A percentile compares a stretch with the other conserved stretches of the same genome.
phyloP scores from a whole-genome alignment of 2,113 vertebrate genomes.

The Scopus umbretta region DNA sequence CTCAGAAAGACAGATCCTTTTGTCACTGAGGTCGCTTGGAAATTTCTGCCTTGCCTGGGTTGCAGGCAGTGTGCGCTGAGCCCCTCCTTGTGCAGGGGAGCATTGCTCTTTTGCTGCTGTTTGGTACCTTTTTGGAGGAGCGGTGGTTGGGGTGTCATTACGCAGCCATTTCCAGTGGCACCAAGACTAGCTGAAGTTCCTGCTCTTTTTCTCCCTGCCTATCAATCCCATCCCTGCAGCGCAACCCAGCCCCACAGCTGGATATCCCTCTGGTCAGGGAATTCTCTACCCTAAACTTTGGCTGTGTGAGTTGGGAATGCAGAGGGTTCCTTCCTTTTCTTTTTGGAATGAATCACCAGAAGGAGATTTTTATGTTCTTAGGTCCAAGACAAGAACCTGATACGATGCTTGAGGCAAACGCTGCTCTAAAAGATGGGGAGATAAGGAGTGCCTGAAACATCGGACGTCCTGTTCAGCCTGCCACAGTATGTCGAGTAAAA shows the following conservation, averaged over 20 bases:
- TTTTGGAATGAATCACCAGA: neutral
- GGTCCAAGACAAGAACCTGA: neutral
- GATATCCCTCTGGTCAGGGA: neutral
- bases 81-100: neutral
- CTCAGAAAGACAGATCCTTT: neutral
- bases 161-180: neutral
- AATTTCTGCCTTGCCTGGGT: neutral
- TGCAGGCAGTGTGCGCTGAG: fast-evolving
- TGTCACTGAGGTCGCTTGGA: neutral
- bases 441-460: neutral
- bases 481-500: neutral
- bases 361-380: neutral
- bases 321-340: neutral
- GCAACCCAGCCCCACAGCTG: neutral
- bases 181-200: neutral
- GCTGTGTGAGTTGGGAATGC: neutral
- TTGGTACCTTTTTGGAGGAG: neutral
- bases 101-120: fast-evolving
- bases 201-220: fast-evolving
- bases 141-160: fast-evolving
- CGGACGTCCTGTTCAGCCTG: neutral
- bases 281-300: neutral
- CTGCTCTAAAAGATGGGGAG: neutral
- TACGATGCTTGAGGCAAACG: neutral
- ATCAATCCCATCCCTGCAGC: neutral